Conservation (phyloP, 1,140 invertebrate species). For the Zaprionus ghesquierei region DNA sequence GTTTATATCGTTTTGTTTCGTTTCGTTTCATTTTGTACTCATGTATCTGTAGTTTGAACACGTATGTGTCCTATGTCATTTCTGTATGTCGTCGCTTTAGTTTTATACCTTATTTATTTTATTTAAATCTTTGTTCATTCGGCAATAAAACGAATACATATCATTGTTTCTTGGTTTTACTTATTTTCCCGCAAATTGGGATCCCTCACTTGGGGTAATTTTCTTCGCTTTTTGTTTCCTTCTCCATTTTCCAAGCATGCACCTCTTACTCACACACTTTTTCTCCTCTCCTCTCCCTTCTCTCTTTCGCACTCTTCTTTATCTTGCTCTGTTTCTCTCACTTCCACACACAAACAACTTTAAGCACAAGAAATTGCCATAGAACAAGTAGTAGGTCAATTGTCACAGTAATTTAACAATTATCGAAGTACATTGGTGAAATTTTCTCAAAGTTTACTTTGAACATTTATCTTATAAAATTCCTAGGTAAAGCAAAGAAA, state of each 20-base stretch:
- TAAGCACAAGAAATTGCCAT: slow-evolving; percentile 14
- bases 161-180: slow-evolving; percentile 60
- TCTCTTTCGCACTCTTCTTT: not conserved
- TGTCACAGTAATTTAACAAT: slow-evolving; percentile 38
- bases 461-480: slow-evolving; percentile 42
- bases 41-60: slow-evolving; percentile 4
- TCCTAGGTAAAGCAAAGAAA: slow-evolving; percentile 44
- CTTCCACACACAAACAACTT: not conserved
- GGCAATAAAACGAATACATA: slow-evolving; percentile 74
- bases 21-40: not conserved
- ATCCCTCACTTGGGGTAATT: not conserved
- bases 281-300: not conserved
- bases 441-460: slow-evolving; percentile 63
- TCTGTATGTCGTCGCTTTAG: slow-evolving; percentile 24
- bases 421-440: slow-evolving; percentile 68
- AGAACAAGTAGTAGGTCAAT: slow-evolving; percentile 30
- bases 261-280: not conserved
- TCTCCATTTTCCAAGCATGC: not conserved
- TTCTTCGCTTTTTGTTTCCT: not conserved
- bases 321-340: not conserved
- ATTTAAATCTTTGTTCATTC: slow-evolving; percentile 36
- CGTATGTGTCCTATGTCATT: slow-evolving; percentile 8
- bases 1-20: not conserved
- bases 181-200: not conserved
- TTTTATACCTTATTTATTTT: slow-evolving; percentile 38